These are phyloP conservation scores for Agapornis roseicollis DNA, from an alignment of 2,113 vertebrate genomes.

Conservation along the genomic window DNA sequence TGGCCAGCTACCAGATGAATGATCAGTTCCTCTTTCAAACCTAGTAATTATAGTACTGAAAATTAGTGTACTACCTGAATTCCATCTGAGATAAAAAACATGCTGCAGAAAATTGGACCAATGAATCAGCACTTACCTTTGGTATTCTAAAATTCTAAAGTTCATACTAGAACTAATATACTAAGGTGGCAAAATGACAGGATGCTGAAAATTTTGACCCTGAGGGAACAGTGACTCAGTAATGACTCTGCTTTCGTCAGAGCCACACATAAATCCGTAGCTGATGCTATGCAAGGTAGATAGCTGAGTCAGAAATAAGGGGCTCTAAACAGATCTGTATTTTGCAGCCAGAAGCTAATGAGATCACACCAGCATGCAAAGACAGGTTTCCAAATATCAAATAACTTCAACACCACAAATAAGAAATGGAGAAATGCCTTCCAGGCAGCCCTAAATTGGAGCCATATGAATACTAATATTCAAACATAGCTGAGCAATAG, in stretches of 20 bases:
- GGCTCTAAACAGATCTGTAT: not conserved
- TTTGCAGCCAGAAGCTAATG: not conserved
- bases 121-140: not conserved
- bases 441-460: not conserved
- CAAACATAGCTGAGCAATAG: not conserved
- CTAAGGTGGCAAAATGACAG: not conserved
- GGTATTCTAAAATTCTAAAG: not conserved
- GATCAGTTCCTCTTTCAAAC: not conserved
- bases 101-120: not conserved
- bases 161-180: not conserved
- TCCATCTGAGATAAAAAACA: not conserved
- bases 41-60: not conserved
- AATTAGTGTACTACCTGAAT: not conserved
- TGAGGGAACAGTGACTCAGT: conserved; percentile 27
- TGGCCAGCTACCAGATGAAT: not conserved
- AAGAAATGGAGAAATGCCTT: not conserved
- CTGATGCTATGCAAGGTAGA: not conserved
- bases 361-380: not conserved
- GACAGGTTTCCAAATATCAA: not conserved
- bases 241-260: not conserved
- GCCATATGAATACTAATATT: not conserved
- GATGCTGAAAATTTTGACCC: not conserved
- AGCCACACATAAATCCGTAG: conserved; percentile 15
- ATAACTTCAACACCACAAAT: not conserved
- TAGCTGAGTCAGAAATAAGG: conserved; percentile 9